Conservation (phyloP, 2,888 invertebrate genomes). For the Chymomyza procnemis region DNA sequence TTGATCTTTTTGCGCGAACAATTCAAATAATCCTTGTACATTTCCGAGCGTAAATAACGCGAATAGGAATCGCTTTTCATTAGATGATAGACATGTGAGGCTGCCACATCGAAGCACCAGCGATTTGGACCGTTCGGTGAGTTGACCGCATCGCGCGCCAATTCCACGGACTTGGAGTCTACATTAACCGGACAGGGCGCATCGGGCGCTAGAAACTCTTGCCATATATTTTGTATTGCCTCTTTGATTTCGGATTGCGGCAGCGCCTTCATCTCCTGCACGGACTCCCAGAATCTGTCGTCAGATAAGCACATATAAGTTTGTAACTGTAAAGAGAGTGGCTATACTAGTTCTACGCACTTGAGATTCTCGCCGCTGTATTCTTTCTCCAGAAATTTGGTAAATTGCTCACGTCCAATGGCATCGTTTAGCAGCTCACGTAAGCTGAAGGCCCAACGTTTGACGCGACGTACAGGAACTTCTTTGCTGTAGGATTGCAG, state of each 20-base stretch:
- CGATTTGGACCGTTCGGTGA: constrained; percentile 86
- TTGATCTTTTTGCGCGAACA: constrained; percentile 97
- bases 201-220: constrained; percentile 94
- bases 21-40: constrained; percentile 98
- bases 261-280: constrained; percentile 93
- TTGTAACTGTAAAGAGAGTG: neutral
- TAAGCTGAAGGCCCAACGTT: constrained; percentile 97
- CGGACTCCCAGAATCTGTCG: constrained; percentile 95
- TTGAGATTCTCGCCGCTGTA: constrained; percentile 99
- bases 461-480: constrained; percentile 93
- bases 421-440: constrained; percentile 96
- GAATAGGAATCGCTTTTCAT: constrained; percentile 99
- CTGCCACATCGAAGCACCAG: constrained; percentile 98
- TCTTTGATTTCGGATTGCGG: constrained; percentile 90
- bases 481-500: constrained; percentile 84
- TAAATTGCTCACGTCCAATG: constrained; percentile 97
- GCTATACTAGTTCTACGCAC: constrained; percentile 80
- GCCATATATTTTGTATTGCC: constrained; percentile 92
- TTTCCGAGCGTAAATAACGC: constrained; percentile 96
- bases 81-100: constrained; percentile 98
- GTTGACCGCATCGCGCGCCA: constrained; percentile 87
- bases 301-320: neutral
- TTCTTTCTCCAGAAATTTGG: constrained; percentile 96
- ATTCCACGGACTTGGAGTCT: constrained; percentile 93
- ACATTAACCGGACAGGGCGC: constrained; percentile 98